Percentiles rank a stretch among this genome's conserved stretches.
Conservation (phyloP, 2,888 invertebrate genomes). For the Vandiemenella viatica region DNA sequence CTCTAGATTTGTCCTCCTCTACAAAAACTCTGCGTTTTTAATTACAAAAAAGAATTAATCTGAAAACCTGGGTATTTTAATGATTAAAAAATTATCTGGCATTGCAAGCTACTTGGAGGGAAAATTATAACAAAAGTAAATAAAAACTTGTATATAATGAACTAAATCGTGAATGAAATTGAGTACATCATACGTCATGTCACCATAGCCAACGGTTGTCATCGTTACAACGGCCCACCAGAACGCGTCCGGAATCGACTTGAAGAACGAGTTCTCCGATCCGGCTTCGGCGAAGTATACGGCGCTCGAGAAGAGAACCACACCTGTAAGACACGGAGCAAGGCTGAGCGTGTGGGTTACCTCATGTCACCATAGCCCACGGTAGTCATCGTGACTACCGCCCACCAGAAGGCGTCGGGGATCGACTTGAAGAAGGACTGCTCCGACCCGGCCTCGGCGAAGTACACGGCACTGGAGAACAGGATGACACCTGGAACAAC, state of each 20-base stretch:
- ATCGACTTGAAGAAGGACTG: constrained; percentile 89
- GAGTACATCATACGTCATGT: constrained; percentile 84
- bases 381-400: constrained; percentile 90
- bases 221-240: constrained; percentile 99
- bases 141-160: too few relatives aligned
- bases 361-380: constrained; percentile 95
- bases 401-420: constrained; percentile 94
- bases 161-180: constrained; percentile 32
- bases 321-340: constrained; percentile 71
- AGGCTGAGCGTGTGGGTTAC: too few relatives aligned
- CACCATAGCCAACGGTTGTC: constrained; percentile 99
- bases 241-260: constrained; percentile 99
- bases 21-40: constrained; percentile 1
- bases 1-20: constrained; percentile 1
- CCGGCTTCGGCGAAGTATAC: constrained; percentile 99
- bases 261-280: constrained; percentile 99
- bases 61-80: constrained; percentile 2
- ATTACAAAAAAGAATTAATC: constrained; percentile 5
- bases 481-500: constrained; percentile 76
- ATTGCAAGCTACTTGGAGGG: constrained; percentile 14
- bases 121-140: constrained; percentile 11
- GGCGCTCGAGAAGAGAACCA: constrained; percentile 99
- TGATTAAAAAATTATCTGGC: constrained; percentile 6
- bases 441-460: constrained; percentile 84
- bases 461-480: constrained; percentile 90